phyloP scores from a whole-genome alignment of 2,888 invertebrate species.

The Archips crataeganus region DNA sequence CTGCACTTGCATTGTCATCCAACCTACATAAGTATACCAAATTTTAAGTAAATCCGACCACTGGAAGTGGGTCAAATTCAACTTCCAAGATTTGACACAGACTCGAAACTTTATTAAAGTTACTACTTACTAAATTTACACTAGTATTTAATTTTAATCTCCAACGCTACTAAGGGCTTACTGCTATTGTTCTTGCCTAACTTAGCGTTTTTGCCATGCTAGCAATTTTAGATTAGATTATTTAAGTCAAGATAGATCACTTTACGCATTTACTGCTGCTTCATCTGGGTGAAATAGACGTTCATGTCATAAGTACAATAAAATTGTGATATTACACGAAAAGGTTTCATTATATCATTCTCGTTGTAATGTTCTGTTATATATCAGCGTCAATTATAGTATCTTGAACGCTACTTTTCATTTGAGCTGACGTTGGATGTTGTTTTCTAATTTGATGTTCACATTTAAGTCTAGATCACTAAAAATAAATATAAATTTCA shows the following conservation, averaged over 20 bases:
- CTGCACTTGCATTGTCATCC: too few species aligned
- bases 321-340: not conserved
- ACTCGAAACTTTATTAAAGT: too few species aligned
- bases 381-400: too few species aligned
- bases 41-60: too few species aligned
- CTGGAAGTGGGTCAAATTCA: too few species aligned
- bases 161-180: not conserved
- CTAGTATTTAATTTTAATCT: not conserved
- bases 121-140: not conserved
- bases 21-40: too few species aligned
- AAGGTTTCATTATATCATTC: not conserved
- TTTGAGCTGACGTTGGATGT: too few species aligned
- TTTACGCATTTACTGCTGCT: not conserved
- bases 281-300: not conserved
- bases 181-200: not conserved
- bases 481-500: too few species aligned
- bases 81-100: too few species aligned
- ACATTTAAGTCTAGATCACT: too few species aligned
- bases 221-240: not conserved
- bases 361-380: not conserved
- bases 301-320: not conserved
- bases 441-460: too few species aligned
- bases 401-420: too few species aligned
- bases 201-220: slow-evolving; percentile 1
- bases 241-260: not conserved